phyloP scores from a whole-genome alignment of 2,113 vertebrate species.

The Seriola dumerili region DNA sequence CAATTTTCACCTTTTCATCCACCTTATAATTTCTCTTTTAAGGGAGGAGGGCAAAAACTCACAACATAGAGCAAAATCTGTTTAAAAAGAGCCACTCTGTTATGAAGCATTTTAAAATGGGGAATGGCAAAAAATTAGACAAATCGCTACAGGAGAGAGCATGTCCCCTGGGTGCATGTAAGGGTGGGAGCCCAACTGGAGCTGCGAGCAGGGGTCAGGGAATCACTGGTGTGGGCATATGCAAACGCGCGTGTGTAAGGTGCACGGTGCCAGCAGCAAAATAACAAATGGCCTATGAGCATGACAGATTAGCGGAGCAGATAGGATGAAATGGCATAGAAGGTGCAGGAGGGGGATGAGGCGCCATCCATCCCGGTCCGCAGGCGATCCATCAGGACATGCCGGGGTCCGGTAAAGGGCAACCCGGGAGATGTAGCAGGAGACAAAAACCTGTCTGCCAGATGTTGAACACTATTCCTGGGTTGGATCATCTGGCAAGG shows the following conservation, averaged over 20 bases:
- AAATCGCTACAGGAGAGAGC: slow-evolving; percentile 51
- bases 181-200: slow-evolving; percentile 35
- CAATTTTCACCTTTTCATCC: slow-evolving; percentile 42
- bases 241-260: slow-evolving; percentile 58
- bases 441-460: slow-evolving; percentile 65
- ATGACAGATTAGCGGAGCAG: slow-evolving; percentile 71
- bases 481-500: slow-evolving; percentile 57
- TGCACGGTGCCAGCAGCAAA: neutral
- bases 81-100: slow-evolving; percentile 8
- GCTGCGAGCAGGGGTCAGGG: slow-evolving; percentile 28
- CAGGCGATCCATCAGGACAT: slow-evolving; percentile 77
- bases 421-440: slow-evolving; percentile 62
- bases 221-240: slow-evolving; percentile 61
- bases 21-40: neutral
- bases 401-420: slow-evolving; percentile 70
- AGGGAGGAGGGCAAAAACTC: neutral
- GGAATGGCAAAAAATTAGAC: slow-evolving; percentile 29
- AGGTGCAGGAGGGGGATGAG: slow-evolving; percentile 29
- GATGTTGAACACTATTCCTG: slow-evolving; percentile 64
- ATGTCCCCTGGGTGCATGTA: slow-evolving; percentile 26
- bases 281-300: slow-evolving; percentile 64
- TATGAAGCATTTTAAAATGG: slow-evolving; percentile 3
- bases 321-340: slow-evolving; percentile 71
- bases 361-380: slow-evolving; percentile 68
- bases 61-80: neutral